Evolutionary conservation across 2,888 invertebrate species (phyloP).

Genomic region (Noctuana brunneofusca): DNA sequence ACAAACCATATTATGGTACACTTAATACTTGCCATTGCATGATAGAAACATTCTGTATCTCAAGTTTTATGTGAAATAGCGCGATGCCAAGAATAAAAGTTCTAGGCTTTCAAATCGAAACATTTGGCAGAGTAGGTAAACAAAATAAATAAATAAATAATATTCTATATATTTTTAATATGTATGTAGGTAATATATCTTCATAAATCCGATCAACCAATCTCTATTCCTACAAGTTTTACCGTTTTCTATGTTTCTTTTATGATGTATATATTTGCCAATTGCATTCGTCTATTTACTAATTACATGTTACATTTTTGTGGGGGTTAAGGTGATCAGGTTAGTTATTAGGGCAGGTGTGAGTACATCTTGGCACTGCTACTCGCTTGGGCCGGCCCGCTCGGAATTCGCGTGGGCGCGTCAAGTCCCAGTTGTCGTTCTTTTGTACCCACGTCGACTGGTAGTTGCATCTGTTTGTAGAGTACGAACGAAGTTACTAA

Average conservation of each 20-base stretch:
- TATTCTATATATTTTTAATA: too few species aligned
- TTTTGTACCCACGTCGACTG: conserved; percentile 27
- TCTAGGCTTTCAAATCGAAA: neutral
- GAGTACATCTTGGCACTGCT: conserved; percentile 44
- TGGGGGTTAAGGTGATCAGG: conserved; percentile 22
- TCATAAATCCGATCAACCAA: too few species aligned
- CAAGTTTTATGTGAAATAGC: neutral
- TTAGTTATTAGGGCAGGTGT: conserved; percentile 43
- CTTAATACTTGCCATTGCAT: neutral
- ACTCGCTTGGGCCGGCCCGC: conserved; percentile 35
- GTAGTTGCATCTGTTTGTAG: conserved; percentile 28
- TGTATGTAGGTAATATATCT: too few species aligned
- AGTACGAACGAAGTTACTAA: neutral
- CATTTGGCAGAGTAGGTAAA: too few species aligned
- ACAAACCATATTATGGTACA: conserved; percentile 6
- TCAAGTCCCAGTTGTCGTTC: conserved; percentile 53
- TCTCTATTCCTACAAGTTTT: too few species aligned
- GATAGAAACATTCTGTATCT: neutral
- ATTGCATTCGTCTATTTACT: too few species aligned
- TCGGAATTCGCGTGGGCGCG: conserved; percentile 73
- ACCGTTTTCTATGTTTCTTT: too few species aligned
- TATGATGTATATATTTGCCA: too few species aligned
- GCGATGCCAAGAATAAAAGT: neutral
- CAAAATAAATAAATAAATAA: too few species aligned
- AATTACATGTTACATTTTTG: neutral